Base-by-base conservation (phyloP, 2,113 vertebrate species). In the Pluvialis apricaria region DNA sequence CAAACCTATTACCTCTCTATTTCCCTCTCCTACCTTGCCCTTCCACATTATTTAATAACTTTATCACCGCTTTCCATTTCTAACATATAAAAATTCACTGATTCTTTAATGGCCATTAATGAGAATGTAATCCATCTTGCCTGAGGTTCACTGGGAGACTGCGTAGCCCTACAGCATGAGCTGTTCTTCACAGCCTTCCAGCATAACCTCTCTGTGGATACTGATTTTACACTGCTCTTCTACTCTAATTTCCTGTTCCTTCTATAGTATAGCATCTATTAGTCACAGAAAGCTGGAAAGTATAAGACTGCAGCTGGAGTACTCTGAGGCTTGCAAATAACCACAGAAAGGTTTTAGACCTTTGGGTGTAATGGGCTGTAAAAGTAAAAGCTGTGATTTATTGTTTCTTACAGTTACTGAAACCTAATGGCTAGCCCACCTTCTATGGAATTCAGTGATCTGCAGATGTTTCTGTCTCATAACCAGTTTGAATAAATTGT, bases 361-460 rank as follows among this genome's bases (percentile, higher is more conserved):
- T 92, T 78, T 81, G 68, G 36, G 52, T 92, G 79, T 90, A 95
- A 92, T 93, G 76, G 73, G 6, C 93, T 96, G 79, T 88, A 93
- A 96, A 96, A 83, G 62, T 12, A 85, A 94, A 96, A 92, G 47
- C 19, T 81, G 64, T 90, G 86, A 93, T 93, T 93, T 95, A 92
- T 86, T 93, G 42, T 93, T 95, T 95, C 64, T 95, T 90, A 55
- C 44, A 86, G 69, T 64, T 93, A 55, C 82, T 52, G 55, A 90
- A 88, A 78, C 24, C 38, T 68, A 51, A 51, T 44, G 71, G n/a
- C 64, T 88, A 77, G 29, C 12, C n/a, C 18, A 83, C n/a, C 38
- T 93, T 90, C 51, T 75, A 69, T 51, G 52, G 64, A 86, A 57
- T 71, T 95, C 47, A 40, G 32, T 68, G 58, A 64, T 62, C 49